These are phyloP conservation scores for Ecdyonurus torrentis DNA, from an alignment of 2,888 invertebrate genomes.

Conservation along the genomic window DNA sequence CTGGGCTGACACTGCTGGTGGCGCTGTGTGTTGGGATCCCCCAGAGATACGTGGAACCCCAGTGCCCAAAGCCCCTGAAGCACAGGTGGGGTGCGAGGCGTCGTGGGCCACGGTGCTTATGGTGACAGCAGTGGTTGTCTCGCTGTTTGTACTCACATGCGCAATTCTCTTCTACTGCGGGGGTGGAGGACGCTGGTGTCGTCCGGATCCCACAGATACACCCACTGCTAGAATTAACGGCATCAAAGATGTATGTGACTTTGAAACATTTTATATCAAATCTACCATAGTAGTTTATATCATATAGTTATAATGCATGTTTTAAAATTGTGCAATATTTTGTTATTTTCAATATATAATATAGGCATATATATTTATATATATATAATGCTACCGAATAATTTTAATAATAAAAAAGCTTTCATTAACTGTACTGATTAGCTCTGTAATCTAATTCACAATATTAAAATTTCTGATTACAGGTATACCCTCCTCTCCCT, in stretches of 20 bases:
- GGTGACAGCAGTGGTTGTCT: background rate
- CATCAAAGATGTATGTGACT: background rate
- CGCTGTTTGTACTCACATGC: background rate
- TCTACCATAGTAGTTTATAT: too few relatives aligned
- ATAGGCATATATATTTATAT: too few relatives aligned
- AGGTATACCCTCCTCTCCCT: background rate
- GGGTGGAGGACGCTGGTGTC: background rate
- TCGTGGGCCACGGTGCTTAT: conserved; percentile 22
- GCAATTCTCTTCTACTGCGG: conserved; percentile 1
- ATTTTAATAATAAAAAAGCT: too few relatives aligned
- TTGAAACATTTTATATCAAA: too few relatives aligned
- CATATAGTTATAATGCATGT: too few relatives aligned
- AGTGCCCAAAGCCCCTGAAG: conserved; percentile 5
- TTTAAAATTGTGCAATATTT: too few relatives aligned
- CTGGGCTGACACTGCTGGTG: background rate
- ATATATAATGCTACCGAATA: too few relatives aligned
- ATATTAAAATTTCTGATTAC: too few relatives aligned
- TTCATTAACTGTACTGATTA: too few relatives aligned
- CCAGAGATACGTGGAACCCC: conserved; percentile 1
- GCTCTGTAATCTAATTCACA: too few relatives aligned
- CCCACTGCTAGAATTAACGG: background rate
- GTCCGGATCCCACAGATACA: background rate
- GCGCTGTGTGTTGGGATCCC: conserved; percentile 1
- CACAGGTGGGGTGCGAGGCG: conserved; percentile 25
- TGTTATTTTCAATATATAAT: too few relatives aligned